Evolutionary conservation across 2,888 invertebrate species (phyloP), one percentile per base, ranked within the genome.

Genomic region (Leucozona laternaria): DNA sequence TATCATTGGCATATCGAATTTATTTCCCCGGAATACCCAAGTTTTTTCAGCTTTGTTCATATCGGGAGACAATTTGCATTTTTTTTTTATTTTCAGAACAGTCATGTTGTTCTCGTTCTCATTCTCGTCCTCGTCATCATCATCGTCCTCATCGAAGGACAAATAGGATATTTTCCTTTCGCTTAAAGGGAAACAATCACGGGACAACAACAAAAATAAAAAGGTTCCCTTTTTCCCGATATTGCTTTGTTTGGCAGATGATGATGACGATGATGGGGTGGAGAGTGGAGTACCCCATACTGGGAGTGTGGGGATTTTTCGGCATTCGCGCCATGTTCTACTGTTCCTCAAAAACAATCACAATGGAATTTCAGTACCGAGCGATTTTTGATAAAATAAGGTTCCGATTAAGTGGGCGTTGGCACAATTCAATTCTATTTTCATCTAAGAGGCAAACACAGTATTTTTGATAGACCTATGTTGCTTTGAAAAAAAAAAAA

Each of bases 1-100:
- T 84, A 84, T 80, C 84, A 60, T 58, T 66, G 76, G 31, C 84
- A 55, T 80, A 84, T 80, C 79, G 76, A 84, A 84, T 84, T 80
- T 80, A 84, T 84, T 48, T 72, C 58, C 22, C 71, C 43, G 48
- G 58, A 84, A 79, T 75, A 28, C 62, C 20, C 55, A 37, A 58
- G 25, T 48, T 55, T 66, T 71, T 62, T 57, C 31, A 15, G 6
- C 3, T 55, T 17, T 40, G 10, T 57, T 75, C 70, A 48, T 58
- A 50, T 64, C 55, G 64, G 20, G 60, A 11, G 31, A 43, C 57
- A 76, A 79, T 83, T 83, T 83, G 57, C 71, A 84, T 60, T 79
- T 84, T 57, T 28, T 83, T 84, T 84, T 79, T 76, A 73, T 66
- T 73, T 83, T 53, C 34, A 5, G 53, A 53, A 68, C 37, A 68